Base-by-base conservation (phyloP, 2,113 vertebrate species). In the Noctilio leporinus region DNA sequence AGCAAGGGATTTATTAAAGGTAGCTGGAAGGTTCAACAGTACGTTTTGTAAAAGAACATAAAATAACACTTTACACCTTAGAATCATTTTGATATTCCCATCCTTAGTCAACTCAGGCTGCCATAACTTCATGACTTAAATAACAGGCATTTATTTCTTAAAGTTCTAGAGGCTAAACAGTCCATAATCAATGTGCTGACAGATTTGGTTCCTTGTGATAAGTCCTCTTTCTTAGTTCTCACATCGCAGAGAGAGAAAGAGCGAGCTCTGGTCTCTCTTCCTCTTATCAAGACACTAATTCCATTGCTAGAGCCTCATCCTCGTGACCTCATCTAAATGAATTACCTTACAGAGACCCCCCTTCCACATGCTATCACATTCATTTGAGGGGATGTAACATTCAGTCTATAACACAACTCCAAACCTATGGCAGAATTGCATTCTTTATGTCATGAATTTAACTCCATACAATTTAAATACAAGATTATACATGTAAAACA, bases 401-500 rank as follows among this genome's bases (percentile, higher is more conserved):
- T 59, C n/a, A 80, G 38, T 73, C 72, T 80, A 7, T 47, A 73
- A 86, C 45, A 47, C 10, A 51, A 5, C 49, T 65, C 43, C 77
- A 91, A 11, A 33, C 14, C 40, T 92, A 64, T 70, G 45, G 28
- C 65, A 89, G 22, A 96, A 95, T 2, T 88, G 9, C 24, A 67
- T 72, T 80, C 59, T n/a, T 91, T 85, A 62, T 55, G 57, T 72
- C 20, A 88, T 45, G 70, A 95, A 80, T 40, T 83, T 93, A 95
- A 89, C 14, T n/a, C 49, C 22, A 78, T 78, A 62, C 43, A 91
- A 89, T 9, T 49, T 70, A 76, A 93, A 7, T 81, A 82, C 22
- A 91, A 92, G 14, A 16, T 64, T 94, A 69, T 26, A 62, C 19
- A 62, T 40, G 33, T 33, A 95, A 93, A 94, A 91, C 26, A 88